phyloP scores from a whole-genome alignment of 2,113 vertebrate species.

The Hemiprocne comata region DNA sequence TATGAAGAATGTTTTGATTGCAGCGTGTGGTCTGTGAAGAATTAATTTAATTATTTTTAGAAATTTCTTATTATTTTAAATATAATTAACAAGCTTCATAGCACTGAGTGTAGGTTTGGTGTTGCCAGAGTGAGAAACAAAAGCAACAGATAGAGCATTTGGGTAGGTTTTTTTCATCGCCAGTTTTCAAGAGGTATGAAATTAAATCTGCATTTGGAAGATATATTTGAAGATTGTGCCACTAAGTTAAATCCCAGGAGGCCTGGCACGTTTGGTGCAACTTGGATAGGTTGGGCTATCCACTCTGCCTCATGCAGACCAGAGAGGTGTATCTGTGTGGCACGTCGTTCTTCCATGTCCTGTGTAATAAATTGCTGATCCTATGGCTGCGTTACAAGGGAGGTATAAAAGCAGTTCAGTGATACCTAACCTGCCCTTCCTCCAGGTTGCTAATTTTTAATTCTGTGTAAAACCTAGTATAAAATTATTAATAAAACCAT shows the following conservation, averaged over 20 bases:
- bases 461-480: background rate
- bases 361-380: no score
- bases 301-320: background rate
- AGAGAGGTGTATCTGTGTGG: no score
- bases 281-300: background rate
- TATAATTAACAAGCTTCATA: background rate
- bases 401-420: background rate
- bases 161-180: background rate
- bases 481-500: background rate
- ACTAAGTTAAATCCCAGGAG: background rate
- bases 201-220: background rate
- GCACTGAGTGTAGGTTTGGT: background rate
- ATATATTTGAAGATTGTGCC: background rate
- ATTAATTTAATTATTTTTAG: background rate
- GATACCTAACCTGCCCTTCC: background rate
- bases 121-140: background rate
- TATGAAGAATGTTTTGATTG: background rate
- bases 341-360: accelerated
- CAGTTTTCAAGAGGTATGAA: background rate
- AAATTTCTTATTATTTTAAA: background rate
- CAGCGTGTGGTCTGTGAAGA: background rate
- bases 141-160: background rate
- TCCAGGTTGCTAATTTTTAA: background rate
- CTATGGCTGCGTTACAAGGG: accelerated
- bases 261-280: background rate